Evolutionary conservation across 2,888 invertebrate species (phyloP).

Genomic region (Melanargia galathea): DNA sequence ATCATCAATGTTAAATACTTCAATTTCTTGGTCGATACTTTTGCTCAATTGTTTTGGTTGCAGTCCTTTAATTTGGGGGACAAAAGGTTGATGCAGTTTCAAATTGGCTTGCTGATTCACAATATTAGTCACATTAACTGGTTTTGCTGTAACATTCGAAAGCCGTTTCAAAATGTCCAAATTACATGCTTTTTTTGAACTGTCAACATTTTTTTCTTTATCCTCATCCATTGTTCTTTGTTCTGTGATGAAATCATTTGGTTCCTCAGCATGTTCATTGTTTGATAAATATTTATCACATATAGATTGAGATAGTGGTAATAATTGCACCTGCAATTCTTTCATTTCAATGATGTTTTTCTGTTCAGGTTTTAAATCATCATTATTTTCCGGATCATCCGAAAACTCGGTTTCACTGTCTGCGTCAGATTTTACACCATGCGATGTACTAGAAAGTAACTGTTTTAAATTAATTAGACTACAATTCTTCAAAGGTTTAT

Average conservation of each 20-base stretch:
- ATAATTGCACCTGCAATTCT: constrained; percentile 26
- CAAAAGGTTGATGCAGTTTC: constrained; percentile 13
- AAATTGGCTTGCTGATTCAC: constrained; percentile 16
- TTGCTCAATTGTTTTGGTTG: constrained; percentile 44
- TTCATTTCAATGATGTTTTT: constrained; percentile 26
- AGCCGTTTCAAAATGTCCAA: constrained; percentile 58
- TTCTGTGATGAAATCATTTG: background rate
- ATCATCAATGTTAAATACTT: constrained; percentile 73
- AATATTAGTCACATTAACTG: constrained; percentile 45
- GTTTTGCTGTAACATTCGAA: constrained; percentile 61
- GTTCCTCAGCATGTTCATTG: constrained; percentile 10
- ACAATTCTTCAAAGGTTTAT: constrained; percentile 44
- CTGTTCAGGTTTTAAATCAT: constrained; percentile 28
- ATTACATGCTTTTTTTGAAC: constrained; percentile 46
- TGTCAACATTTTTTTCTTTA: constrained; percentile 33
- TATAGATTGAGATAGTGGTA: constrained; percentile 4
- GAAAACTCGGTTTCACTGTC: constrained; percentile 40
- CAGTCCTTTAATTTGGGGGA: constrained; percentile 39
- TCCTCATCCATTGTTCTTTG: background rate
- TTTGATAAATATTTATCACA: constrained; percentile 13
- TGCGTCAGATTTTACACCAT: constrained; percentile 17
- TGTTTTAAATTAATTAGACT: constrained; percentile 10
- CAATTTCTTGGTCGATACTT: constrained; percentile 56
- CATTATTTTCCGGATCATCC: constrained; percentile 29
- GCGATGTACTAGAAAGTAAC: background rate